Percentiles rank a stretch among this genome's conserved stretches.
Conservation (phyloP, 2,797 vertebrate species). For the Chelon auratus region DNA sequence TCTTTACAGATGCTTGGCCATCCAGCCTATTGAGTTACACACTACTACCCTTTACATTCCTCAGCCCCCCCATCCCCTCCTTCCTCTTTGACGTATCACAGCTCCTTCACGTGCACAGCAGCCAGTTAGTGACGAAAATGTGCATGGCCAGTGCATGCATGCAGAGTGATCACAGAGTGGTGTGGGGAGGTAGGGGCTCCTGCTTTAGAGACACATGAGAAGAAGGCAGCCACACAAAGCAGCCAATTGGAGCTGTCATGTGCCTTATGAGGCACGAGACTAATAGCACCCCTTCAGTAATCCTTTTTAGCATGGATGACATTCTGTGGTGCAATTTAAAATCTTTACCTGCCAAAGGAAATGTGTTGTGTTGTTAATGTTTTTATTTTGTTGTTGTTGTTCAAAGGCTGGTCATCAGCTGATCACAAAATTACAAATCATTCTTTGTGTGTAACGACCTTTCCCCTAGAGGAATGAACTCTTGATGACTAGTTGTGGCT, state of each 20-base stretch:
- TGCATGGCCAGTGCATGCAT: constrained; percentile 75
- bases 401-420: background rate
- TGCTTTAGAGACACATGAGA: constrained; percentile 11
- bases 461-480: constrained; percentile 34
- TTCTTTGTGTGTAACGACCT: constrained; percentile 37
- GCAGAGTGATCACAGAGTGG: constrained; percentile 56
- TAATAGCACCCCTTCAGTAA: constrained; percentile 2
- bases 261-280: constrained; percentile 20
- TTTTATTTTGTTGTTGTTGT: constrained; percentile 9
- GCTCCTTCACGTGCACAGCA: constrained; percentile 77
- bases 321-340: constrained; percentile 15
- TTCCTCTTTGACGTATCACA: constrained; percentile 37
- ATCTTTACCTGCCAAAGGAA: background rate
- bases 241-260: constrained; percentile 21
- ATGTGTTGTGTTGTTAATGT: background rate
- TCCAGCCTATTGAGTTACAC: constrained; percentile 58
- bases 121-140: constrained; percentile 64
- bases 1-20: constrained; percentile 21
- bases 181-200: constrained; percentile 17
- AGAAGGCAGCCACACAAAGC: constrained; percentile 32
- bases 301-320: constrained; percentile 1
- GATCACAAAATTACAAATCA: constrained; percentile 12
- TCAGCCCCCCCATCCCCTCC: constrained; percentile 11
- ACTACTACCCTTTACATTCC: constrained; percentile 58
- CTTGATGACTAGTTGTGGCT: constrained; percentile 16